Base-by-base conservation (phyloP, 2,113 vertebrate genomes). In the Urocolius indicus region DNA sequence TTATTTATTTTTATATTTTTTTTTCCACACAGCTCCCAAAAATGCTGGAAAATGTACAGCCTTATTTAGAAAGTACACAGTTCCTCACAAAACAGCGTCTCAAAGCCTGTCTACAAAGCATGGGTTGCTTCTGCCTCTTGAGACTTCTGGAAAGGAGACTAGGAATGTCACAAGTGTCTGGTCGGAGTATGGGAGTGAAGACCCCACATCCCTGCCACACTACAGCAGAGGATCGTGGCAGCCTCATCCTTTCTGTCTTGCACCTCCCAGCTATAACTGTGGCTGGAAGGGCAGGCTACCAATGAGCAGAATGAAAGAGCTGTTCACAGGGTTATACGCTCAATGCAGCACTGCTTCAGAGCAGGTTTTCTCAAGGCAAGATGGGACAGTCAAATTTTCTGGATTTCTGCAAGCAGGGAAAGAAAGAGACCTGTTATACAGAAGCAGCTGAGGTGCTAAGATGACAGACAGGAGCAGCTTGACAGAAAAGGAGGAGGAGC, bases 401-500 rank as follows among this genome's bases (percentile, higher is more conserved):
- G 65, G 57, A 87, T 94, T 96, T 87, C 68, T 92, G 69, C 41
- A 89, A 75, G 78, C 84, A 77, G 21, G 82, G 55, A 94, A 93
- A 55, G 68, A 88, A 93, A 66, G 67, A 95, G 85, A 96, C 93
- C 93, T 95, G 95, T 92, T 97, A 95, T 27, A 91, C 75, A 95
- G 93, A 94, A 96, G 87, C 92, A 96, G 93, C 92, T 93, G 92
- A 95, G 92, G 90, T 90, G 93, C 85, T 86, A 95, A 92, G 79
- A 95, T 88, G 93, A 95, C 72, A 96, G 87, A 92, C 89, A 90
- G 52, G 65, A 93, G 92, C 92, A 92, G 82, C 85, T 84, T 94
- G 72, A 88, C 88, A 90, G 79, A 93, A 93, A 91, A 90, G 67
- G 55, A 96, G 92, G 79, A 94, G 93, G 85, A 94, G 82, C 95